phyloP scores from a whole-genome alignment of 2,797 vertebrate species.

The Epinephelus malabaricus region DNA sequence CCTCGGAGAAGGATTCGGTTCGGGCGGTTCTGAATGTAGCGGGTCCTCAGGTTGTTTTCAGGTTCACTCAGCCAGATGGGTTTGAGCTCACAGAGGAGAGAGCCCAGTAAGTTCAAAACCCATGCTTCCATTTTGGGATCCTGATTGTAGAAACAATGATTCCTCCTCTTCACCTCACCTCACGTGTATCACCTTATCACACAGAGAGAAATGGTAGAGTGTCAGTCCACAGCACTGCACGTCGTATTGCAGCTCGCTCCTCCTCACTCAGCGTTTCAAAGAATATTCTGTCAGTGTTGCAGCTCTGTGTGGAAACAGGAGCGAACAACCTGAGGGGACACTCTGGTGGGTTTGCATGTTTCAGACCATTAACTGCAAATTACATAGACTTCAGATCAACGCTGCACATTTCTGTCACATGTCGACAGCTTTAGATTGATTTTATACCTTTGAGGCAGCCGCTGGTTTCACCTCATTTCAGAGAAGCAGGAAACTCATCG shows the following conservation, averaged over 20 bases:
- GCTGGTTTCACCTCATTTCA: constrained; percentile 4
- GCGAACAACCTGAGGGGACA: neutral
- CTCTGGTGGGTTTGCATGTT: constrained; percentile 19
- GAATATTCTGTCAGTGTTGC: too few relatives aligned
- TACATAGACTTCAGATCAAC: neutral
- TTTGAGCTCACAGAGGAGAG: constrained; percentile 41
- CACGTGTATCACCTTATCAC: constrained; percentile 61
- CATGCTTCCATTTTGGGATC: constrained; percentile 63
- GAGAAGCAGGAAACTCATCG: constrained; percentile 5
- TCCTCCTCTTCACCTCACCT: constrained; percentile 60
- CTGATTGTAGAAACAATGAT: constrained; percentile 66
- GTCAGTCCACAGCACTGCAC: constrained; percentile 32
- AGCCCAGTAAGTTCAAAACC: constrained; percentile 35
- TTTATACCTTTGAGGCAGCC: constrained; percentile 9
- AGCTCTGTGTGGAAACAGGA: too few relatives aligned
- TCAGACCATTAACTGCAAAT: constrained; percentile 1
- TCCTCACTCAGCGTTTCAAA: too few relatives aligned
- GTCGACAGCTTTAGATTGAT: neutral
- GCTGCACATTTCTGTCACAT: neutral
- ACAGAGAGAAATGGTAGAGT: constrained; percentile 12
- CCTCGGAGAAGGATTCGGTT: constrained; percentile 46
- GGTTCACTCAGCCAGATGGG: constrained; percentile 70
- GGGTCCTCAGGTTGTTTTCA: constrained; percentile 82
- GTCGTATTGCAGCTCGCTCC: neutral
- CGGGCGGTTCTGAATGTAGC: constrained; percentile 70